These are phyloP conservation scores for Nyctibius bracteatus DNA, from an alignment of 2,113 vertebrate species.

Conservation along the genomic window DNA sequence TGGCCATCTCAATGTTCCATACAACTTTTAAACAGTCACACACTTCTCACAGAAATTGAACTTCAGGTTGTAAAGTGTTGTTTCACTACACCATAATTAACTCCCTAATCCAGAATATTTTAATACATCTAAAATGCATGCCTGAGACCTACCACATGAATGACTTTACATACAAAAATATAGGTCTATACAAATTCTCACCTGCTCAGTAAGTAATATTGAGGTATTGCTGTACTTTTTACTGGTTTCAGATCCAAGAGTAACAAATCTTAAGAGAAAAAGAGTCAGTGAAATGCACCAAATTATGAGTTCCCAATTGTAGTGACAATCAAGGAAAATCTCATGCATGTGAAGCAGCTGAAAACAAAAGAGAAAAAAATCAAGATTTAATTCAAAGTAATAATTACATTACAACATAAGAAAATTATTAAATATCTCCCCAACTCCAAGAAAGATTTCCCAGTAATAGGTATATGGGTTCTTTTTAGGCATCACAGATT, in stretches of 20 bases:
- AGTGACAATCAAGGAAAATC: conserved; percentile 95
- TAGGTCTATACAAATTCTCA: conserved; percentile 48
- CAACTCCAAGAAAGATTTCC: background rate
- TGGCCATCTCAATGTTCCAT: background rate
- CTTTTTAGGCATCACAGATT: background rate
- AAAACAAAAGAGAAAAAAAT: background rate
- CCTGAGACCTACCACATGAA: background rate
- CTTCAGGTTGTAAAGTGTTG: background rate
- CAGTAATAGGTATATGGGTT: background rate
- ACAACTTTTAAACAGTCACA: background rate
- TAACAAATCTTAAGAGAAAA: conserved; percentile 95
- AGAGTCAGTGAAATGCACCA: conserved; percentile 96
- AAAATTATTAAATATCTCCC: background rate
- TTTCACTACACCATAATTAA: background rate
- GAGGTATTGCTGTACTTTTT: conserved; percentile 99
- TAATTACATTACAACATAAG: background rate
- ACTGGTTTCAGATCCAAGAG: conserved; percentile 97
- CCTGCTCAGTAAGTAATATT: conserved; percentile 98
- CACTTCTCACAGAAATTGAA: background rate
- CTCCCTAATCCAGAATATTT: background rate
- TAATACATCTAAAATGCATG: background rate
- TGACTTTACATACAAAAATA: background rate
- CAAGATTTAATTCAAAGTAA: background rate
- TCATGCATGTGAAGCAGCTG: conserved; percentile 93
- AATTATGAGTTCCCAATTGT: conserved; percentile 97